Conservation (phyloP, 2,797 vertebrate species). For the Gastrophryne carolinensis region DNA sequence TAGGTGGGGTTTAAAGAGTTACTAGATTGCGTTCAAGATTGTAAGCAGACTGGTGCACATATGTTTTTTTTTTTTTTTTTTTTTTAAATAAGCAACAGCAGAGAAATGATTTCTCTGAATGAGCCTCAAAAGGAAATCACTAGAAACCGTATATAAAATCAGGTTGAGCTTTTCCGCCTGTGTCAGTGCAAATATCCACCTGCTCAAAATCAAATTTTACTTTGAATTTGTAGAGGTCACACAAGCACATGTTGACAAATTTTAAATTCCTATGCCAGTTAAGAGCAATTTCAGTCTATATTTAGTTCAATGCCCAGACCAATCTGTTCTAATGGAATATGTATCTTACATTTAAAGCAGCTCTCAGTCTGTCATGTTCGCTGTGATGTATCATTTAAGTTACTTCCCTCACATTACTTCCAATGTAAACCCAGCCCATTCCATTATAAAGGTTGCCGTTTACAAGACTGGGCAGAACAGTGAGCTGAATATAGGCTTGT, state of each 20-base stretch:
- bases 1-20: too few species aligned
- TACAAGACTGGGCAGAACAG: constrained; percentile 48
- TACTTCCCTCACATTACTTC: constrained; percentile 39
- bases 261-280: constrained; percentile 29
- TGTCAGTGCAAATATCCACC: too few species aligned
- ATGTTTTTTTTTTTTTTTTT: too few species aligned
- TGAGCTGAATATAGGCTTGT: constrained; percentile 48
- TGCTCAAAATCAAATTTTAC: too few species aligned
- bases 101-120: too few species aligned
- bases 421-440: constrained; percentile 47
- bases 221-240: constrained; percentile 46
- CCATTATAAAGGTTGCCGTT: constrained; percentile 52
- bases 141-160: too few species aligned
- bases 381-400: constrained; percentile 47
- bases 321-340: constrained; percentile 47
- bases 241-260: constrained; percentile 30
- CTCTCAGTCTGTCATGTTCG: constrained; percentile 47
- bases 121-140: too few species aligned
- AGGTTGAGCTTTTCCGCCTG: too few species aligned
- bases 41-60: too few species aligned
- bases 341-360: constrained; percentile 47
- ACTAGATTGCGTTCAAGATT: too few species aligned
- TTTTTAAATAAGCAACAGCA: too few species aligned
- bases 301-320: constrained; percentile 38
- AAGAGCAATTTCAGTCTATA: constrained; percentile 37